Base-by-base conservation (phyloP, 2,113 vertebrate genomes). In the Oreochromis spilurus region DNA sequence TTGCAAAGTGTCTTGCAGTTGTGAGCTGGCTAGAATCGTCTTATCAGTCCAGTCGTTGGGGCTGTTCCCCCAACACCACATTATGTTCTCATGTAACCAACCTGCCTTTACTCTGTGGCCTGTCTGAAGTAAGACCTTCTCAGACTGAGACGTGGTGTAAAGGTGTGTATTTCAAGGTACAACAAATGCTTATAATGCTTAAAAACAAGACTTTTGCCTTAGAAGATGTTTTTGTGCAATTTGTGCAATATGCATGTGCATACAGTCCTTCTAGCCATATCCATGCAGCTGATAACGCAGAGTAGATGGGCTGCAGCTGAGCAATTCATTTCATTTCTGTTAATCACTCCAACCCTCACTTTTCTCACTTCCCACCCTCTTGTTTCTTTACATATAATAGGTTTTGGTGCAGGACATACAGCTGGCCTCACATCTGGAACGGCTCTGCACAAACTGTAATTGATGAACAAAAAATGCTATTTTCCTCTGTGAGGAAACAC, bases 371-470 rank as follows among this genome's bases (percentile, higher is more conserved):
- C 58, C 24, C 55, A 50, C 26, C 45, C 26, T 52, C 26, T 77
- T 48, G 40, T 52, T 65, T 62, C 43, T 82, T 62, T 48, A 19
- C 24, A 21, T 26, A 48, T 21, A 40, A 43, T 7, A n/a, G 5
- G 40, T 52, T 58, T 80, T 29, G 79, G 55, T 21, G 40, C 7
- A 62, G 38, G 3, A 50, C 57, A 4, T 50, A 50, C 57, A 82
- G 57, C 79, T 48, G 80, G 80, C 57, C 40, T 82, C 57, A 62
- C 80, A 82, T 65, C 80, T 82, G 80, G 80, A 82, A 65, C 4
- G 40, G 57, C 43, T 82, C 57, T 82, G 26, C 17, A 34, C 24
- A 19, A 43, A 19, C 38, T 17, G 38, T 81, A 58, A 58, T 81
- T 60, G 38, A 81, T 26, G 38, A 31, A 60, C 10, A 0, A 81